Evolutionary conservation across 2,113 vertebrate genomes (phyloP).

Genomic region (Gobius niger): DNA sequence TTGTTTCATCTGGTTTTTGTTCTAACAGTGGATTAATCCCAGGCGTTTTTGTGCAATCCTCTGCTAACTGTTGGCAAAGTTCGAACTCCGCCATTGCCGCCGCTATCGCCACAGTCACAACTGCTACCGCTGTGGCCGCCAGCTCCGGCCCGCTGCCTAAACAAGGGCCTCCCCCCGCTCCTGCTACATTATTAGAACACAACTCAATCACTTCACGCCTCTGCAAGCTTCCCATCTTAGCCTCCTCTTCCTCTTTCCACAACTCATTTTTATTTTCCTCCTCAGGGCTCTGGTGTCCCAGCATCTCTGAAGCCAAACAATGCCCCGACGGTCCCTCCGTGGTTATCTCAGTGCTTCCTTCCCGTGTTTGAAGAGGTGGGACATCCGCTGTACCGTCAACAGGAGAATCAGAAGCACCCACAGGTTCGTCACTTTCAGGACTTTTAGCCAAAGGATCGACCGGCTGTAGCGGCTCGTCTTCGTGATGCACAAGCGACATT

Average conservation of each 20-base stretch:
- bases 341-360: slow-evolving; percentile 37
- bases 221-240: neutral
- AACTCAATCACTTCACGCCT: neutral
- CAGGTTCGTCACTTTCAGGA: neutral
- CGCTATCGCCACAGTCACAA: slow-evolving; percentile 54
- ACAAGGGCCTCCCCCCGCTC: neutral
- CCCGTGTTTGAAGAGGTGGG: slow-evolving; percentile 19
- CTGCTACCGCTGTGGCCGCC: slow-evolving; percentile 41
- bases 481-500: neutral
- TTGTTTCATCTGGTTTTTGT: neutral
- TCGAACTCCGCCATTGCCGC: slow-evolving; percentile 48
- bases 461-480: neutral
- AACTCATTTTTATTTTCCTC: slow-evolving; percentile 19
- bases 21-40: neutral
- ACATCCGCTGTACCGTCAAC: slow-evolving; percentile 25
- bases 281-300: slow-evolving; percentile 7
- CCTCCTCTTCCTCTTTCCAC: slow-evolving; percentile 17
- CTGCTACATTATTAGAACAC: neutral
- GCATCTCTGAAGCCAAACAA: slow-evolving; percentile 33
- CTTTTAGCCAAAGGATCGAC: neutral
- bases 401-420: neutral
- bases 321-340: slow-evolving; percentile 9
- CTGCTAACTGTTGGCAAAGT: slow-evolving; percentile 18
- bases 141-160: slow-evolving; percentile 9
- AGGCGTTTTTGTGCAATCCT: slow-evolving; percentile 7